Evolutionary conservation across 2,797 vertebrate genomes (phyloP).

Genomic region (Gephyroberyx darwinii): DNA sequence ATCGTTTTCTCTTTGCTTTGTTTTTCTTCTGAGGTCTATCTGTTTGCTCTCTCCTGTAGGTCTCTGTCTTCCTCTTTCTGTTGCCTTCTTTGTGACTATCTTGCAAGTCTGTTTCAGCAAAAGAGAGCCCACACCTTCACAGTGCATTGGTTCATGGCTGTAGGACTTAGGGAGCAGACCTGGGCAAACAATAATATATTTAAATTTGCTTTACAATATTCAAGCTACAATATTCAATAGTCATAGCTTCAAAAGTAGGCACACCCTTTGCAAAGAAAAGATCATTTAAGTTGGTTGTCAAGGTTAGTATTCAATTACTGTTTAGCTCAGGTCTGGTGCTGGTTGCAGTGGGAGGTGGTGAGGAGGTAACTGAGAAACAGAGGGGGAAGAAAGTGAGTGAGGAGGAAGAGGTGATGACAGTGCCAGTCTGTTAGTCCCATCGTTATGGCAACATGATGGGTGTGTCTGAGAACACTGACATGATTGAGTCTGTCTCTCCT

Average conservation of each 20-base stretch:
- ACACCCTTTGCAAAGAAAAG: constrained; percentile 17
- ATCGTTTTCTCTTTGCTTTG: constrained; percentile 50
- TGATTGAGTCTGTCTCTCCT: constrained; percentile 83
- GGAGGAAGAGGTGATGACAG: constrained; percentile 5
- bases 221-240: constrained; percentile 15
- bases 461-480: constrained; percentile 87
- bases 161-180: constrained; percentile 25
- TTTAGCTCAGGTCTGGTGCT: constrained; percentile 49
- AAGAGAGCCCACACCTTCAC: constrained; percentile 49
- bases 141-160: constrained; percentile 64
- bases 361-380: constrained; percentile 10
- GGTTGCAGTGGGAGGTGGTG: constrained; percentile 33
- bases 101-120: constrained; percentile 33
- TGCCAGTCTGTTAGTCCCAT: constrained; percentile 30
- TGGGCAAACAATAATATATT: constrained; percentile 30
- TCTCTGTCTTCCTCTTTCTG: constrained; percentile 1
- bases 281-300: constrained; percentile 5
- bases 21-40: constrained; percentile 11
- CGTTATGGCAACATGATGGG: constrained; percentile 83
- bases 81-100: constrained; percentile 6
- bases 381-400: constrained; percentile 16
- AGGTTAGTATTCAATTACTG: constrained; percentile 8
- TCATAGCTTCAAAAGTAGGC: constrained; percentile 15
- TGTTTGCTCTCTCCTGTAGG: background rate
- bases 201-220: constrained; percentile 33